Evolutionary conservation across 2,888 invertebrate species (phyloP).

Genomic region (Hemaris fuciformis): DNA sequence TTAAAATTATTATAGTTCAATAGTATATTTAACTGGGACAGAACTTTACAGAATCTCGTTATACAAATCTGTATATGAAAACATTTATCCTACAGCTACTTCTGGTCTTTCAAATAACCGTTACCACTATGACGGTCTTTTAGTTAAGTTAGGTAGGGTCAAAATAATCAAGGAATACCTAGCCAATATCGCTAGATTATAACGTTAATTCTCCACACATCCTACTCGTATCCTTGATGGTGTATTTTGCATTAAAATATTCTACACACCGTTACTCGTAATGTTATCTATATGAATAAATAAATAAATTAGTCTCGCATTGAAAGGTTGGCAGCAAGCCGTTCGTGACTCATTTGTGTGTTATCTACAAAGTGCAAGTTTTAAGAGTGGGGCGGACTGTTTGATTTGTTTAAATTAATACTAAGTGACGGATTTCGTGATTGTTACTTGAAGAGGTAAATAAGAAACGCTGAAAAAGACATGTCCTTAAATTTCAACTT

Average conservation of each 20-base stretch:
- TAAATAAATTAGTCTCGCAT: constrained; percentile 4
- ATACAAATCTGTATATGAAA: no score
- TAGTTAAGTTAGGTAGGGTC: no score
- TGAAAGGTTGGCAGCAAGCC: neutral
- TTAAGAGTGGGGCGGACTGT: neutral
- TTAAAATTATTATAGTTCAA: no score
- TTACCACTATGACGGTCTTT: no score
- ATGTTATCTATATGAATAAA: neutral
- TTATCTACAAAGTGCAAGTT: neutral
- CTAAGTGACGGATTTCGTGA: neutral
- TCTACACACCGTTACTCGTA: neutral
- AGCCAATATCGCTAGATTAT: neutral
- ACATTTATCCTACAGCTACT: neutral
- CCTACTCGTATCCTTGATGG: neutral
- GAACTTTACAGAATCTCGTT: no score
- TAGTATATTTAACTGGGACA: no score
- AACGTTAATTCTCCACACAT: neutral
- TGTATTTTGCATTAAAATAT: neutral
- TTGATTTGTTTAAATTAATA: neutral
- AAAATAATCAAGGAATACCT: no score
- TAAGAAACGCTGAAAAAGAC: no score
- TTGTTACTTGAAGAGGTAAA: neutral
- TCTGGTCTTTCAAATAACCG: no score
- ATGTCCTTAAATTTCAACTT: no score
- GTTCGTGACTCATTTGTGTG: neutral